Evolutionary conservation across 2,888 invertebrate genomes (phyloP).

Genomic region (Acrobasis consociella): DNA sequence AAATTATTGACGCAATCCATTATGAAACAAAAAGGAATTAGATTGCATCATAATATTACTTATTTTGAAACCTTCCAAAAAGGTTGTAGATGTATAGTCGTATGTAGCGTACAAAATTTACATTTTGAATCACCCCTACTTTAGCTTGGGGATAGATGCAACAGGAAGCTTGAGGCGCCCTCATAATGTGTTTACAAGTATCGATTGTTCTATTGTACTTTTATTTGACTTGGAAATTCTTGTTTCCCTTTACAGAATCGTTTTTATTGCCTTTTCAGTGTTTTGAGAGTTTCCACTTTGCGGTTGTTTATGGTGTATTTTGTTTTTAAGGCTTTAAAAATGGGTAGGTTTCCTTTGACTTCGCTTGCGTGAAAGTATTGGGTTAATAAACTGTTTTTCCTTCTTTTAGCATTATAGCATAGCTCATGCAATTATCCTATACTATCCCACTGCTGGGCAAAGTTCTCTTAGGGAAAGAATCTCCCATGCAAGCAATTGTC

Average conservation of each 20-base stretch:
- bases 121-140: slow-evolving; percentile 70
- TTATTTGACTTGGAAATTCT: slow-evolving; percentile 80
- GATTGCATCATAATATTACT: no score
- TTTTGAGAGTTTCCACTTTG: slow-evolving; percentile 16
- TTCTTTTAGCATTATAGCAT: no score
- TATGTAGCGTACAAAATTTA: not conserved
- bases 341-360: not conserved
- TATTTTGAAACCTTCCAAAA: no score
- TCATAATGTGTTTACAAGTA: slow-evolving; percentile 82
- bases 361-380: no score
- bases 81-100: no score
- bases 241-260: slow-evolving; percentile 51
- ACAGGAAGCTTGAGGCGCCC: slow-evolving; percentile 66
- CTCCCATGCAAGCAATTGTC: no score
- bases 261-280: slow-evolving; percentile 53
- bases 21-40: no score
- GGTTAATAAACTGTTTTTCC: no score
- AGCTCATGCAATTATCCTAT: no score
- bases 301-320: slow-evolving; percentile 15
- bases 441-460: no score
- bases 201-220: slow-evolving; percentile 79
- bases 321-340: slow-evolving; percentile 11
- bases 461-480: no score
- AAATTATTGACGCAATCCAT: no score
- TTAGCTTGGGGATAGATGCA: slow-evolving; percentile 76